Percentiles rank a stretch among this genome's conserved stretches.
These are phyloP conservation scores for Cacatua alba DNA, from an alignment of 2,113 vertebrate species.

Conservation along the genomic window DNA sequence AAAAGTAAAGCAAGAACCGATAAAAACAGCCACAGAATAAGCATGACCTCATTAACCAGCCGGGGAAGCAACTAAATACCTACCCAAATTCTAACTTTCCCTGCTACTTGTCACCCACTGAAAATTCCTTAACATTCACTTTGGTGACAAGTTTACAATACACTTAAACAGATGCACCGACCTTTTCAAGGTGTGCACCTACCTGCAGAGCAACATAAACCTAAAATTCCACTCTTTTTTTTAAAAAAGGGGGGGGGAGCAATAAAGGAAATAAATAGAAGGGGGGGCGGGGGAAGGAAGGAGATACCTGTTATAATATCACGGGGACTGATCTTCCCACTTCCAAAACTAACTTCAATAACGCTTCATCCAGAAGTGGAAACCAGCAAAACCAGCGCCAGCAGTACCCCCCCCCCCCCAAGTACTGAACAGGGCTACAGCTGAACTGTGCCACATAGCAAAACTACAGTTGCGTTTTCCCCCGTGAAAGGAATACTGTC, in stretches of 20 bases:
- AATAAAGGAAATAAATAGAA: no score
- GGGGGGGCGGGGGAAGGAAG: not conserved
- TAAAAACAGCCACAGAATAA: not conserved
- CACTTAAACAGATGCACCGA: not conserved
- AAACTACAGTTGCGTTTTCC: conserved; percentile 12
- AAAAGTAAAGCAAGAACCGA: conserved; percentile 24
- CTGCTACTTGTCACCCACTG: not conserved
- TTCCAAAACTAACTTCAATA: conserved; percentile 55
- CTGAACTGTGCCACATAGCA: not conserved
- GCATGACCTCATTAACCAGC: not conserved
- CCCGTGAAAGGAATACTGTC: not conserved
- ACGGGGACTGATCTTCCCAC: not conserved
- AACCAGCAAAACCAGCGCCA: not conserved
- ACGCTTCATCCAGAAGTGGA: not conserved
- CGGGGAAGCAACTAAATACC: not conserved
- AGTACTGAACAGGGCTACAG: not conserved
- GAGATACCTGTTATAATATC: not conserved
- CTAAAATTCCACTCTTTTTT: not conserved
- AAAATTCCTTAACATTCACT: conserved; percentile 44
- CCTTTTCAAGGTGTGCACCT: not conserved
- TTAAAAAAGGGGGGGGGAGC: no score
- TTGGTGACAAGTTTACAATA: conserved; percentile 26
- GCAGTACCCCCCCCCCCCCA: not conserved
- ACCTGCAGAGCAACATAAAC: not conserved
- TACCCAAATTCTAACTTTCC: conserved; percentile 30